Evolutionary conservation across 2,888 invertebrate genomes (phyloP).

Genomic region (Hipparchia sbordonii): DNA sequence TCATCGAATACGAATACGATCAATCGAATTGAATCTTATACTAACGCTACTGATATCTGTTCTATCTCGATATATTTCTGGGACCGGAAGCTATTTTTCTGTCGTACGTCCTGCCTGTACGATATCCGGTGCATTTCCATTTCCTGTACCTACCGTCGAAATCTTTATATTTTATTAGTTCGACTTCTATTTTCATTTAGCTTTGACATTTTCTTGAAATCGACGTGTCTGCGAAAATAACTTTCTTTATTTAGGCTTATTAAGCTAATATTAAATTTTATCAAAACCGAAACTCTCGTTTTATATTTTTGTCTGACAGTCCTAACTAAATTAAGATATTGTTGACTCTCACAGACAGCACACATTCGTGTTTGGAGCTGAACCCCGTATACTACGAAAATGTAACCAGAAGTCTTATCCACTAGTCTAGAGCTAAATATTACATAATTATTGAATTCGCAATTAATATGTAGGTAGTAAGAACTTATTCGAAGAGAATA

Average conservation of each 20-base stretch:
- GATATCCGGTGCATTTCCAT: constrained; percentile 16
- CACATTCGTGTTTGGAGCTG: too few species aligned
- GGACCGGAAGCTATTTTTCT: not conserved
- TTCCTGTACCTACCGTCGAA: constrained; percentile 11
- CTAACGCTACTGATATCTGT: too few species aligned
- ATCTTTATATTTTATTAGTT: constrained; percentile 7
- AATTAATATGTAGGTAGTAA: constrained; percentile 3
- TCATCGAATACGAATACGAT: too few species aligned
- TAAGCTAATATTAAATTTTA: not conserved
- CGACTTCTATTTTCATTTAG: not conserved
- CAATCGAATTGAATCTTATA: too few species aligned
- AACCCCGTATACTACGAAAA: too few species aligned
- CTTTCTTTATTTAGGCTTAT: not conserved
- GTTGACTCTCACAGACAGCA: too few species aligned
- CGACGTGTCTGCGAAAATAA: not conserved
- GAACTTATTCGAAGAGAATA: constrained; percentile 22
- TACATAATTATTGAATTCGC: constrained; percentile 1
- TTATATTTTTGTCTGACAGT: too few species aligned
- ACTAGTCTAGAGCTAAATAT: too few species aligned
- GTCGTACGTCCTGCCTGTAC: constrained; percentile 4
- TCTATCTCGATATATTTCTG: too few species aligned
- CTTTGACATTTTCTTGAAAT: not conserved
- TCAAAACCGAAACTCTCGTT: too few species aligned
- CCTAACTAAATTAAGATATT: too few species aligned
- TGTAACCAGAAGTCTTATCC: too few species aligned